phyloP scores from a whole-genome alignment of 2,797 vertebrate genomes.

The Periophthalmus magnuspinnatus region DNA sequence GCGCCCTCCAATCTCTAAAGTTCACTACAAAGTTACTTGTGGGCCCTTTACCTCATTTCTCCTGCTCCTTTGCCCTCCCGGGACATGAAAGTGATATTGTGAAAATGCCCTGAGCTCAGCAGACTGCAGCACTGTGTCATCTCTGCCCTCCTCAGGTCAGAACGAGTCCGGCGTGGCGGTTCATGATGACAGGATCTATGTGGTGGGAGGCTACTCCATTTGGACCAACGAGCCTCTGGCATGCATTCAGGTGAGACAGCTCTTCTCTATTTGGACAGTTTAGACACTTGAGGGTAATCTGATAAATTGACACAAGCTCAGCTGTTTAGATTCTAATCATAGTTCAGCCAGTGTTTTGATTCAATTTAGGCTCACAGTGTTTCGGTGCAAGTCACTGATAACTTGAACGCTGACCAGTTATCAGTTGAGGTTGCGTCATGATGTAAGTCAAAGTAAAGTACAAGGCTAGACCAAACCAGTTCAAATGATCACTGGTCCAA shows the following conservation, averaged over 20 bases:
- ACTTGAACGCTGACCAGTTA: too few relatives aligned
- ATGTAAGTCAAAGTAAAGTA: neutral
- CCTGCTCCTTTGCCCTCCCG: conserved; percentile 29
- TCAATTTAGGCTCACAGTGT: neutral
- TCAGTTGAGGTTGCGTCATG: neutral
- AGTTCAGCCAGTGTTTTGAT: neutral
- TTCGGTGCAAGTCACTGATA: neutral
- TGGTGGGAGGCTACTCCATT: conserved; percentile 97
- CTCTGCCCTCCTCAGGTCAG: conserved; percentile 81
- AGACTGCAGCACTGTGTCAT: conserved; percentile 35
- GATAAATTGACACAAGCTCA: conserved; percentile 1
- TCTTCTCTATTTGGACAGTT: conserved; percentile 5
- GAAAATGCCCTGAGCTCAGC: conserved; percentile 55
- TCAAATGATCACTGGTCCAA: neutral
- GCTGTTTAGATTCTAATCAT: conserved; percentile 2
- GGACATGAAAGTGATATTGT: conserved; percentile 44
- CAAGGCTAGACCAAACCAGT: neutral
- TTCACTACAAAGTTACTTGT: conserved; percentile 54
- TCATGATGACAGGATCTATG: conserved; percentile 94
- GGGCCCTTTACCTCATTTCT: conserved; percentile 36
- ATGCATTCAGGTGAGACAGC: conserved; percentile 91
- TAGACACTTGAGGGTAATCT: conserved; percentile 13
- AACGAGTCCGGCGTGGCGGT: conserved; percentile 96
- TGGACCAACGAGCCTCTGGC: conserved; percentile 98
- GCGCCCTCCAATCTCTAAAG: conserved; percentile 24